These are phyloP conservation scores for Temnothorax nylanderi DNA, from an alignment of 1,140 invertebrate species.

Conservation along the genomic window DNA sequence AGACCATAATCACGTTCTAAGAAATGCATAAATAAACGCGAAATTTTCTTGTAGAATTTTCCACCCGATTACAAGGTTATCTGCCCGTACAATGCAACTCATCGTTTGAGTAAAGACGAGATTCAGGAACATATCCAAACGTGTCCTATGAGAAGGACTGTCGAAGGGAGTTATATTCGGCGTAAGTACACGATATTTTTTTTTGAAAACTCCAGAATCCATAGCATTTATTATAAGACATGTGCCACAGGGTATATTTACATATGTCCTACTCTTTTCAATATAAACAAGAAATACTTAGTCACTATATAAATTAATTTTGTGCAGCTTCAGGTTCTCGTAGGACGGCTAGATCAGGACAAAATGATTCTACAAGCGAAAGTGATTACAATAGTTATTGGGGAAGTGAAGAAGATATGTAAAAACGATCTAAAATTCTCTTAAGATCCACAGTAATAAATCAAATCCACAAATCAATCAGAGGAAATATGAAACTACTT, in stretches of 20 bases:
- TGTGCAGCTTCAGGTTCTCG: not conserved
- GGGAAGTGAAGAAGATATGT: not conserved
- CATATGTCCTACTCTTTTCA: not conserved
- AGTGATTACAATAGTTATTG: not conserved
- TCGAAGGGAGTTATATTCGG: slow-evolving; percentile 52
- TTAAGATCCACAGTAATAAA: not conserved
- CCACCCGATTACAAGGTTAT: slow-evolving; percentile 76
- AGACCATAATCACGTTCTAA: not conserved
- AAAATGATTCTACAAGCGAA: not conserved
- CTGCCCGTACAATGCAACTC: slow-evolving; percentile 81
- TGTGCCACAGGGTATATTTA: not conserved
- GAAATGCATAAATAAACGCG: not conserved
- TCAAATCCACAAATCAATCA: not conserved
- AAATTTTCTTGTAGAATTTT: slow-evolving; percentile 76
- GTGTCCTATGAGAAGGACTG: slow-evolving; percentile 68
- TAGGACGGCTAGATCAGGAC: not conserved
- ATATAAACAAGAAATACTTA: not conserved
- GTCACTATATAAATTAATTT: not conserved
- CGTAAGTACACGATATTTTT: slow-evolving; percentile 29
- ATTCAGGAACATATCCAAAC: slow-evolving; percentile 73
- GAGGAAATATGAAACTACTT: not conserved
- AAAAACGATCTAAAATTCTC: too few species aligned
- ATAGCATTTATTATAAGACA: not conserved
- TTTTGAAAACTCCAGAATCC: not conserved
- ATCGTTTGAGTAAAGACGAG: slow-evolving; percentile 76